Base-by-base conservation (phyloP, 2,888 invertebrate species). In the Autographa gamma region DNA sequence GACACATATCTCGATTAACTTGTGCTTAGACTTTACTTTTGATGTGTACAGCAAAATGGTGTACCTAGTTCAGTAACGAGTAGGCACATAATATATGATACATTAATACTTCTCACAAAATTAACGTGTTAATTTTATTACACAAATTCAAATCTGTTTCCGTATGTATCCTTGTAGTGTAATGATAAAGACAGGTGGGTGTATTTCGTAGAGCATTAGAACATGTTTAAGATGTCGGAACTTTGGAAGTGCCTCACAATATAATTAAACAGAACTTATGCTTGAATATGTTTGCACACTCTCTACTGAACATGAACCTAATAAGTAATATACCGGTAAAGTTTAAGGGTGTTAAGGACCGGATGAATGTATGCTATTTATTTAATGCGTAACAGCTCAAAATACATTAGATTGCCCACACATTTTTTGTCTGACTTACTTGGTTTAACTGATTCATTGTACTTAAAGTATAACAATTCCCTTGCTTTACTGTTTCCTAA, bases 11-110 rank as follows among this genome's bases (percentile, higher is more conserved):
- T 13, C 54, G 63, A 56, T 48, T 54, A 31, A 41, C 5, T 16
- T 61, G 19, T 71, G 59, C 65, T 60, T 38, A 14, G 54, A 31
- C 41, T 66, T 63, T 19, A 18, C 38, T 38, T 69, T 76, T 69
- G 32, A 66, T 56, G 19, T 62, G 41, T 52, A 38, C 48, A 63
- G 34, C 34, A n/a, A 41, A 19, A 25, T 67, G 64, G 25, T 61
- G 52, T 48, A 11, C 8, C 56, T 60, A 66, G 65, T 63, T 48
- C 7, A 48, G 2, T n/a, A n/a, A 6, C n/a, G 48, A n/a, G n/a
- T 38, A 38, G 38, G 11, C 11, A 11, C 0, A 11, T 8, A 38
- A 38, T 11, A 38, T 11, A 0, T 0, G 11, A 0, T 38, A 38
- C 11, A 38, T 38, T 9, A 34, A 6, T 34, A 38, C 11, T 0